Base-by-base conservation (phyloP, 2,797 vertebrate species). In the Siniperca obscura region DNA sequence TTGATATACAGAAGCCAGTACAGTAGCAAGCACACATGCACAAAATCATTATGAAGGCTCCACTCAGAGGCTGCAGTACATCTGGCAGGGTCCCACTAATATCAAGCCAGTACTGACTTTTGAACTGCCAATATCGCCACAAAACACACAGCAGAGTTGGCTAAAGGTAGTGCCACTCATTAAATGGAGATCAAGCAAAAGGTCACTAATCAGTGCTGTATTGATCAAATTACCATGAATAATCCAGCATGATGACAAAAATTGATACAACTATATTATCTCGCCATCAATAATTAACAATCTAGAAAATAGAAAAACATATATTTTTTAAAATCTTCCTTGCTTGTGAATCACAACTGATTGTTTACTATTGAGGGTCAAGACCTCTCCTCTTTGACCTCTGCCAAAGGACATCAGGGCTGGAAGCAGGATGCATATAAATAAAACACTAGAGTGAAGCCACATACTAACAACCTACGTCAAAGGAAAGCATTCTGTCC, bases 131-230 rank as follows among this genome's bases (percentile, higher is more conserved):
- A 13, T 75, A 66, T 61, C 60, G 9, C 19, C 46, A 64, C 70
- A 85, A 64, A 61, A 53, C 60, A 66, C 67, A 67, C 60, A 27
- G 60, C 38, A 40, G 3, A 77, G 48, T 14, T 59, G 71, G 65
- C 42, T 55, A 3, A 52, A 71, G 67, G 53, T 57, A 34, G 48
- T 16, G 27, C 25, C 16, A 30, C 59, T 65, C 12, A 65, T 57
- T 34, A 74, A 70, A 69, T 19, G 36, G 36, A 61, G 46, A 48
- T 25, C 14, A 30, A 48, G 42, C 25, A 44, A 70, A 81, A 76
- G 73, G 52, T 65, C 59, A 42, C 38, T 34, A 53, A 74, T 75
- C 57, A 70, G 16, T 27, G 30, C n/a, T 21, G 48, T 27, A 8
- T 40, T 34, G 2, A 65, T 66, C 42, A 4, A 25, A 55, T 70